Evolutionary conservation across 2,888 invertebrate genomes (phyloP), one percentile per base, ranked within the genome.

Genomic region (Tortrix viridana): DNA sequence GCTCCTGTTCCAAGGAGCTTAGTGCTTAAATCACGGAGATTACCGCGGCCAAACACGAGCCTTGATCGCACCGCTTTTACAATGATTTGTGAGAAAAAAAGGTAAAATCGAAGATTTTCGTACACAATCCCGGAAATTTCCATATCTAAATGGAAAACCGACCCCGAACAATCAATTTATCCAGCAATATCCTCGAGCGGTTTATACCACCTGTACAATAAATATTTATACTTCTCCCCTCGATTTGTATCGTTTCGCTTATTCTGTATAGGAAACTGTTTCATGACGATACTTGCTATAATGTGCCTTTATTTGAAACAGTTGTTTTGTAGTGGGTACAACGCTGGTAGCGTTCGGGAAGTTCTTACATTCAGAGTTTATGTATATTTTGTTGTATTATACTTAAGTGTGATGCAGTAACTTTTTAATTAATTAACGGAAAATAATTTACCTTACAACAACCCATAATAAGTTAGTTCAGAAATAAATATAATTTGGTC

Each of bases 141-240:
- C 91, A 92, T 92, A 91, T 91, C 91, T 92, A 92, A 92, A 92
- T 92, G 91, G 91, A 90, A 92, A 92, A 91, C 89, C 91, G 87
- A 90, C 89, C 91, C 89, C 86, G 89, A 86, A 90, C 91, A 92
- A 91, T 92, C 91, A 92, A 92, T 92, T 91, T 91, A 92, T 90
- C 91, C 89, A 83, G 82, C 90, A 89, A 90, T 90, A 91, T 91
- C 89, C 89, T 89, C 85, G 77, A 87, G 89, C 89, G 89, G 89
- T 89, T 89, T 90, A 91, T 89, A 89, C 89, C 90, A 90, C 90
- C 90, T 90, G 91, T 89, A 89, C 88, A 87, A 91, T 90, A 90
- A 90, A 92, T 91, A 89, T 91, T 90, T 91, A 89, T 89, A 87
- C 81, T 81, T 84, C 82, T 79, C 83, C 85, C 87, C 82, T 82